Percentiles rank a stretch among this genome's conserved stretches.
phyloP scores from a whole-genome alignment of 2,888 invertebrate genomes.

The Lissocephala sabroskyi region DNA sequence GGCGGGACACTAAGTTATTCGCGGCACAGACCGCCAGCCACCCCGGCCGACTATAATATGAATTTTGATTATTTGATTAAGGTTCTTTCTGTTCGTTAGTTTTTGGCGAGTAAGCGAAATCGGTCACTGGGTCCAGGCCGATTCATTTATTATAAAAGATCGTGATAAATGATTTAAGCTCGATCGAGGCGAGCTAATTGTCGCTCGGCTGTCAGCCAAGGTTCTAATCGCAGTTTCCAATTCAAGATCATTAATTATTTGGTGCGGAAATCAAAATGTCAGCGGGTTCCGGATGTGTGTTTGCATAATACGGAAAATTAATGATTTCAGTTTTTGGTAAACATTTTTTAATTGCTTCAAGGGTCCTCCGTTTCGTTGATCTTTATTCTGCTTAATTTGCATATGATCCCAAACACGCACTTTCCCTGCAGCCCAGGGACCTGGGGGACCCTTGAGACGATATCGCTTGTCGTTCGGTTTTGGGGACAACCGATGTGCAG shows the following conservation, averaged over 20 bases:
- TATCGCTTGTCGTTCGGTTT: conserved; percentile 66
- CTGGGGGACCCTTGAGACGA: too few relatives aligned
- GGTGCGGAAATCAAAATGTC: conserved; percentile 68
- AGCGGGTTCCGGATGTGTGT: conserved; percentile 25
- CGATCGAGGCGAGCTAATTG: background rate
- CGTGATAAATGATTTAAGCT: conserved; percentile 42
- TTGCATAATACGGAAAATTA: conserved; percentile 62
- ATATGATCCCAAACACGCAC: too few relatives aligned
- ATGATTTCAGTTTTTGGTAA: too few relatives aligned
- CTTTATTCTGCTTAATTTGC: too few relatives aligned
- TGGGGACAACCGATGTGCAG: conserved; percentile 70
- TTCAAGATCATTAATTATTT: conserved; percentile 58
- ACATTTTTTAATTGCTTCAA: too few relatives aligned
- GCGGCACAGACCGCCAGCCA: conserved; percentile 33
- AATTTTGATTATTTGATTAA: conserved; percentile 64
- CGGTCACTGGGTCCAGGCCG: conserved; percentile 50
- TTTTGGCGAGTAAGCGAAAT: conserved; percentile 46
- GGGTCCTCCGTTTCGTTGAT: too few relatives aligned
- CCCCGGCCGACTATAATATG: conserved; percentile 44
- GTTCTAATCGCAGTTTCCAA: conserved; percentile 6
- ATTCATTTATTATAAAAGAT: conserved; percentile 64
- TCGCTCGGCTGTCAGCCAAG: background rate
- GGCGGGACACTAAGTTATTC: conserved; percentile 57
- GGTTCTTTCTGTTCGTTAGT: too few relatives aligned
- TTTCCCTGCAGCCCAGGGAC: too few relatives aligned